Percentiles rank a stretch among this genome's conserved stretches.
Evolutionary conservation across 2,888 invertebrate species (phyloP).

Genomic region (Leptinotarsa rubiginosa): DNA sequence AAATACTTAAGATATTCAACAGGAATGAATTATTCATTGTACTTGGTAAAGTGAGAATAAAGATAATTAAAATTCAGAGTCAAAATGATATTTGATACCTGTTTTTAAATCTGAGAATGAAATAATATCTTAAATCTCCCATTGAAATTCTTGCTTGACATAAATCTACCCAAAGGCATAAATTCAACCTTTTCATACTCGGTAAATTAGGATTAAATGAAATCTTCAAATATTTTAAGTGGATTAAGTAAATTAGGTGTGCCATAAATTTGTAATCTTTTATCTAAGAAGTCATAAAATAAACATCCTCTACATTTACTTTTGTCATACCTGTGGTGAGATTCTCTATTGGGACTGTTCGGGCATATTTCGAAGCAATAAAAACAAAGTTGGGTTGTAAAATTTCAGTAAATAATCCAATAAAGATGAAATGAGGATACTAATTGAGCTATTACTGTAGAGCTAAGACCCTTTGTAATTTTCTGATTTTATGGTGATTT

Average conservation of each 20-base stretch:
- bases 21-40: no score
- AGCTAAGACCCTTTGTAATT: not conserved
- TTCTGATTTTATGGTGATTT: conserved; percentile 20
- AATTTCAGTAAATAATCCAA: conserved; percentile 20
- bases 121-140: not conserved
- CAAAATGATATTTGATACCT: not conserved
- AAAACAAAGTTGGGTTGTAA: conserved; percentile 23
- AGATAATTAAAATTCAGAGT: no score
- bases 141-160: not conserved
- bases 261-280: conserved; percentile 32
- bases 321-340: conserved; percentile 38
- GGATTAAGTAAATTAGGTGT: conserved; percentile 40
- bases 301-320: conserved; percentile 32
- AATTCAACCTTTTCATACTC: conserved; percentile 12
- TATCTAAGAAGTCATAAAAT: conserved; percentile 32
- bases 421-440: conserved; percentile 8
- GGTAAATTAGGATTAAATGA: conserved; percentile 30
- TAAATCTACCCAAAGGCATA: conserved; percentile 6
- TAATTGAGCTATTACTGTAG: conserved; percentile 8
- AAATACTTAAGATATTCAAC: no score
- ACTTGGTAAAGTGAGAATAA: no score
- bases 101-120: not conserved
- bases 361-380: conserved; percentile 25
- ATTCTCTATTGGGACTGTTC: conserved; percentile 23
- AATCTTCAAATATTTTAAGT: conserved; percentile 39